phyloP scores from a whole-genome alignment of 2,113 vertebrate species.

The Meriones unguiculatus region DNA sequence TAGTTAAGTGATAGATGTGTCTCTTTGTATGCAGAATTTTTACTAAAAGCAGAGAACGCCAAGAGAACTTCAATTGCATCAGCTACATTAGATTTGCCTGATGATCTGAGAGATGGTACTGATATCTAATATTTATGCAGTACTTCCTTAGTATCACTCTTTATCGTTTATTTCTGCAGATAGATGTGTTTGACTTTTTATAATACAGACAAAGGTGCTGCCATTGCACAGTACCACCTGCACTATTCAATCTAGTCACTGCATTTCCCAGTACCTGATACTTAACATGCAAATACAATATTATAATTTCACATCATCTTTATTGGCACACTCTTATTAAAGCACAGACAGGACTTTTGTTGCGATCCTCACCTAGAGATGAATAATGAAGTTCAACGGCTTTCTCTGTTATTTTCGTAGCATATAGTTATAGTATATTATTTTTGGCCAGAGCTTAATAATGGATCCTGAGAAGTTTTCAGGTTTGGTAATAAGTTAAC shows the following conservation, averaged over 20 bases:
- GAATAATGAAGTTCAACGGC: background rate
- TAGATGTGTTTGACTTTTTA: background rate
- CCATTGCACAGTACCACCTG: background rate
- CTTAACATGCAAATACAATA: background rate
- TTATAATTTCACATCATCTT: background rate
- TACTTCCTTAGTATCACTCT: background rate
- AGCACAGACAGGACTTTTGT: background rate
- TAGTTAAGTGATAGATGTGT: constrained; percentile 60
- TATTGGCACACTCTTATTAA: constrained; percentile 3
- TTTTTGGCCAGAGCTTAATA: constrained; percentile 31
- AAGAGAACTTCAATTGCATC: constrained; percentile 19
- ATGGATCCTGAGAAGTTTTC: constrained; percentile 39
- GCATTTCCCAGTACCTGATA: background rate
- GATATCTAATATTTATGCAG: background rate
- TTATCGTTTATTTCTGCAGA: background rate
- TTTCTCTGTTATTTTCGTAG: constrained; percentile 38
- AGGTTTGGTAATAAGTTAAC: constrained; percentile 39
- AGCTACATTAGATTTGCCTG: constrained; percentile 17
- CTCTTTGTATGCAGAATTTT: constrained; percentile 39
- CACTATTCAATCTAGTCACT: background rate
- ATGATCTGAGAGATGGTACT: background rate
- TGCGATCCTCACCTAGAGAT: constrained; percentile 29
- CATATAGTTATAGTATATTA: constrained; percentile 10
- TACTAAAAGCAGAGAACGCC: constrained; percentile 42
- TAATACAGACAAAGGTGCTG: background rate